Evolutionary conservation across 2,113 vertebrate genomes (phyloP), one percentile per base, ranked within the genome.

Genomic region (Saguinus imperator): DNA sequence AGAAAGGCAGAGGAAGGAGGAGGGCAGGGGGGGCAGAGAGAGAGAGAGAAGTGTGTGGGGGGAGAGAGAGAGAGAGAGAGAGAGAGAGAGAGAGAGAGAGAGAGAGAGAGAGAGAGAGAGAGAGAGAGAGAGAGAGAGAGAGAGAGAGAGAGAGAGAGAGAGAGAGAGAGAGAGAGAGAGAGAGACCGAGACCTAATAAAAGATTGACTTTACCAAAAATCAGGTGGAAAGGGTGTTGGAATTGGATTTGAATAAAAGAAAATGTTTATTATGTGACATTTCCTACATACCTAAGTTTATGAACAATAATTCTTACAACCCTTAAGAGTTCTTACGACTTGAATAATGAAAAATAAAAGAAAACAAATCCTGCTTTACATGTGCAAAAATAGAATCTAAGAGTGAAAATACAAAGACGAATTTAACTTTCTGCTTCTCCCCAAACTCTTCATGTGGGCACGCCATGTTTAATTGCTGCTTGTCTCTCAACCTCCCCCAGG

Each of bases 161-260:
- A 89, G 16, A 88, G 9, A 55, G 43, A 43, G 43, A 43, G 43
- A 43, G 43, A 43, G 43, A 43, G 43, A 43, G 43, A 43, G 43
- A 43, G 43, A 43, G 43, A 4, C n/a, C 43, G 43, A 43, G 43
- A 43, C 5, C 9, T 83, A 45, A 45, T 72, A 89, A 58, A 83
- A 37, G 52, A 50, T n/a, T 12, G 35, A 90, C 58, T 50, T 92
- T 73, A 80, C 50, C 6, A 52, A 81, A 87, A 84, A 76, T 11
- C 87, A 73, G 57, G 77, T 72, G 14, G 81, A 86, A 85, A 25
- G 40, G 9, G 25, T 20, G 18, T 93, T 93, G 6, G 80, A 86
- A 79, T 57, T 73, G 5, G 61, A 76, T 87, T 73, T 76, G 79
- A 93, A 87, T 96, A 52, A 96, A 96, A 25, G n/a, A 94, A 94